phyloP scores from a whole-genome alignment of 2,888 invertebrate species.

The Lymantria dispar region DNA sequence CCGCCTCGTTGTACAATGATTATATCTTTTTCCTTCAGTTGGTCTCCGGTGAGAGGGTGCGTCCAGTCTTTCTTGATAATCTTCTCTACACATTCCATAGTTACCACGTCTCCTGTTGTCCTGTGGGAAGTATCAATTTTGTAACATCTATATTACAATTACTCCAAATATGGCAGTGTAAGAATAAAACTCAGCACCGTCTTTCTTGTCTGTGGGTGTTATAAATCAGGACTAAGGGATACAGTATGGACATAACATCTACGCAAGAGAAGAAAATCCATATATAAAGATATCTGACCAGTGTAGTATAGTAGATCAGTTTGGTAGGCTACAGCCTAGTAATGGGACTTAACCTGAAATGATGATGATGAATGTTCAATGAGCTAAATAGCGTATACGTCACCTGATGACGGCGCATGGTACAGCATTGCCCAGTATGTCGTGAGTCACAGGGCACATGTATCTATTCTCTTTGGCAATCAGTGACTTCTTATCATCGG shows the following conservation, averaged over 20 bases:
- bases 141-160: not conserved
- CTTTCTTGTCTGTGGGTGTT: no score
- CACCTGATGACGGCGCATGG: constrained; percentile 94
- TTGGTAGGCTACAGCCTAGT: no score
- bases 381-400: no score
- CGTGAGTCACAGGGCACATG: constrained; percentile 98
- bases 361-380: no score
- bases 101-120: constrained; percentile 95
- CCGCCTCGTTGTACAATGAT: constrained; percentile 97
- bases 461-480: constrained; percentile 96
- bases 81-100: constrained; percentile 97
- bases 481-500: constrained; percentile 92
- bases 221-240: no score
- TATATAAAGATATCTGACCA: no score
- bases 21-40: constrained; percentile 94
- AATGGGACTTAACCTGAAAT: no score
- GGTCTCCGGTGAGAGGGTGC: constrained; percentile 94
- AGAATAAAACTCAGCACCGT: no score
- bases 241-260: no score
- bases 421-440: constrained; percentile 96
- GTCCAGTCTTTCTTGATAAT: constrained; percentile 98
- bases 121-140: constrained; percentile 22
- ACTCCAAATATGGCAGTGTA: no score
- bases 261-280: no score
- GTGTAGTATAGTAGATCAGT: no score